Conservation (phyloP, 2,113 vertebrate genomes). For the Burhinus oedicnemus region DNA sequence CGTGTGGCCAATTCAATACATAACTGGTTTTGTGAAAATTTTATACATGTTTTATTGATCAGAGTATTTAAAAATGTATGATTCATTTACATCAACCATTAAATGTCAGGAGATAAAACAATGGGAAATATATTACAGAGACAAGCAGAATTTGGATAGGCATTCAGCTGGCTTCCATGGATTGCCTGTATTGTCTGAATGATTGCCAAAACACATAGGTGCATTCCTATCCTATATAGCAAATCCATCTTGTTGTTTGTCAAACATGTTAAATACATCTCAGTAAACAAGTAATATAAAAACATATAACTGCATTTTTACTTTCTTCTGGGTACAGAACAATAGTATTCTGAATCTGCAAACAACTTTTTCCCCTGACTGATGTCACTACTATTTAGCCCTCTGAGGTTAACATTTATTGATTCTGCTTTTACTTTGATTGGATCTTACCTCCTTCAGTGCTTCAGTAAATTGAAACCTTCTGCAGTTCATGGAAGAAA, state of each 20-base stretch:
- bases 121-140: not conserved
- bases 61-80: not conserved
- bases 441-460: slow-evolving; percentile 78
- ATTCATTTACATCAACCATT: not conserved
- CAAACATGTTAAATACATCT: slow-evolving; percentile 18
- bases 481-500: slow-evolving; percentile 79
- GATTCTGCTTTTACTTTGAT: slow-evolving; percentile 80
- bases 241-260: not conserved
- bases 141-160: not conserved
- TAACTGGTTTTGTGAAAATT: not conserved
- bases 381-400: slow-evolving; percentile 73
- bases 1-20: not conserved
- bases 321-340: not conserved
- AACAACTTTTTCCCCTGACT: slow-evolving; percentile 63
- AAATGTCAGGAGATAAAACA: not conserved
- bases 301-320: slow-evolving; percentile 14
- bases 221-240: not conserved
- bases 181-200: not conserved
- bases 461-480: slow-evolving; percentile 82
- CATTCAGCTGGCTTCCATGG: not conserved
- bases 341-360: slow-evolving; percentile 49
- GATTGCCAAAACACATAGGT: not conserved
- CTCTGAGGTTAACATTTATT: slow-evolving; percentile 75
- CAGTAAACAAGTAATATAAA: slow-evolving; percentile 36
- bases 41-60: not conserved